phyloP scores from a whole-genome alignment of 2,113 vertebrate genomes.

The Gavia stellata region DNA sequence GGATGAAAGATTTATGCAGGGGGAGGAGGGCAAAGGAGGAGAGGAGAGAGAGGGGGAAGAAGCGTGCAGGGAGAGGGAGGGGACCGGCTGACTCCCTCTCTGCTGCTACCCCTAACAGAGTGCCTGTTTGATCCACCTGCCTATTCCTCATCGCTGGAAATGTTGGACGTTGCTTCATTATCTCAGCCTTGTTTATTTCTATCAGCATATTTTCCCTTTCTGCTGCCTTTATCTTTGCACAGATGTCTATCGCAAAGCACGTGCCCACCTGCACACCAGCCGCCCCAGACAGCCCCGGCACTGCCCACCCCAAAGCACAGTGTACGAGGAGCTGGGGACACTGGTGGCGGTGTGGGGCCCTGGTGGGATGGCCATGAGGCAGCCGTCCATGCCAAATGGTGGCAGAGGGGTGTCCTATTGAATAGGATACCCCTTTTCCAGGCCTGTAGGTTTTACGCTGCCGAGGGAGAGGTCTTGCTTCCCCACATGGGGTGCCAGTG shows the following conservation, averaged over 20 bases:
- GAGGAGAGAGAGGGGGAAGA: not conserved
- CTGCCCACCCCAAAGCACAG: not conserved
- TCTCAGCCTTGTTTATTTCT: not conserved
- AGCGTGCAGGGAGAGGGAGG: not conserved
- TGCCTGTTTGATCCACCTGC: conserved; percentile 6
- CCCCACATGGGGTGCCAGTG: rapidly evolving
- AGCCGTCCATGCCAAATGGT: not conserved
- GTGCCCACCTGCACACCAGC: not conserved
- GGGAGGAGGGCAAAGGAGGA: not conserved
- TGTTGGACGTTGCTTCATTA: conserved; percentile 2
- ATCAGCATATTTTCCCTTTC: not conserved
- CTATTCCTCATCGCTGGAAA: not conserved
- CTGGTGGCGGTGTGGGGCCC: not conserved
- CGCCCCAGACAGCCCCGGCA: not conserved
- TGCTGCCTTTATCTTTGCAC: not conserved
- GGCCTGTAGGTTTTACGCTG: not conserved
- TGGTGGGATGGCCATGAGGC: rapidly evolving
- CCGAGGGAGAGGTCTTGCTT: not conserved
- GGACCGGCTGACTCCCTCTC: not conserved
- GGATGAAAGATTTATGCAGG: conserved; percentile 44
- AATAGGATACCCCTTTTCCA: not conserved
- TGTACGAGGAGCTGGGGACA: not conserved
- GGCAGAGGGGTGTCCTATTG: not conserved
- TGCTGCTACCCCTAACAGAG: not conserved
- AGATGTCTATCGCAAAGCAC: not conserved